These are phyloP conservation scores for Plumapathes pennacea DNA, from an alignment of 92 coral and sea anemone species.

Conservation along the genomic window DNA sequence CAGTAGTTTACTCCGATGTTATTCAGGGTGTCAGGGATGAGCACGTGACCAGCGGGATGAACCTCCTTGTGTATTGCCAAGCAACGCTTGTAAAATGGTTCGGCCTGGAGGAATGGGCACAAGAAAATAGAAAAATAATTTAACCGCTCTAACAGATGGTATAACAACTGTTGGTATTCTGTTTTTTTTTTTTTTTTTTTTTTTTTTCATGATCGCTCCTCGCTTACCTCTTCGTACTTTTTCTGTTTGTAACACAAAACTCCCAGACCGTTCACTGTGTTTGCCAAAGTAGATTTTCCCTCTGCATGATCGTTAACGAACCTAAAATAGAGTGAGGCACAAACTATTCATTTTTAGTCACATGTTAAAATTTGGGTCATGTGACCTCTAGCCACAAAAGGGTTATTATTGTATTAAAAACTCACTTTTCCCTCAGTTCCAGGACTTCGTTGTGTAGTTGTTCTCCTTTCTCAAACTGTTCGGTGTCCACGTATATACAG, in stretches of 20 bases:
- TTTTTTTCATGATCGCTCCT: too few relatives aligned
- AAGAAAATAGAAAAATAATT: too few relatives aligned
- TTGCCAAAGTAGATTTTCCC: constrained; percentile 63
- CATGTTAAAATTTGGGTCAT: neutral
- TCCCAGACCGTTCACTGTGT: constrained; percentile 65
- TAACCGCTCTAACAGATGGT: too few relatives aligned
- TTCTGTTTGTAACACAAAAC: constrained; percentile 53
- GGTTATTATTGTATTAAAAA: neutral
- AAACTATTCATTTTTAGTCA: neutral
- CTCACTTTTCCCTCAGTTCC: constrained; percentile 71
- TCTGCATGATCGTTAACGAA: constrained; percentile 40
- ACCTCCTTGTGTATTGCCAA: constrained; percentile 67
- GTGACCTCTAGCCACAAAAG: neutral
- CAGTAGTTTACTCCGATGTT: constrained; percentile 62
- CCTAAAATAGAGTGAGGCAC: constrained; percentile 16
- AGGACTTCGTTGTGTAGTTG: constrained; percentile 74
- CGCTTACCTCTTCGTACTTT: constrained; percentile 62
- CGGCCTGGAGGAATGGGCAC: too few relatives aligned
- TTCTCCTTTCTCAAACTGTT: constrained; percentile 73
- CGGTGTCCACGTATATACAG: constrained; percentile 80
- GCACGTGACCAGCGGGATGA: constrained; percentile 40
- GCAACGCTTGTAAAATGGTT: constrained; percentile 53
- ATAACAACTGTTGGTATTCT: too few relatives aligned
- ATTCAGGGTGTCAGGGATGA: constrained; percentile 68
- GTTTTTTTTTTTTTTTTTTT: too few relatives aligned